Evolutionary conservation across 2,797 vertebrate genomes (phyloP), one percentile per base, ranked within the genome.

Genomic region (Amniataba percoides): DNA sequence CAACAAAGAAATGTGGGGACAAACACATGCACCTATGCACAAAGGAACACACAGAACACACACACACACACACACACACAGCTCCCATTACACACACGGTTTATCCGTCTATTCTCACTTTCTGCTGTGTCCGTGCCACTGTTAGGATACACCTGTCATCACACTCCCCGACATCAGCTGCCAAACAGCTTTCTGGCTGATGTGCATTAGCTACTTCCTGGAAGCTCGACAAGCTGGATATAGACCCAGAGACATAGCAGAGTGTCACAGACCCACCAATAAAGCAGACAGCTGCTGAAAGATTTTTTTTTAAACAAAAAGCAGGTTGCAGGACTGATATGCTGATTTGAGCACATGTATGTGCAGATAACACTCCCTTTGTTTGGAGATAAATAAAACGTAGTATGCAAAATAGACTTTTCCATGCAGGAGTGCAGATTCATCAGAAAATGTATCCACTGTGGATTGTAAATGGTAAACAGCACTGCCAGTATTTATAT

Each of bases 61-160:
- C 61, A 66, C 46, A 51, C 4, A 23, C 5, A 65, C n/a, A 70
- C 8, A 75, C 23, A 70, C 42, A 71, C 61, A 66, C 48, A 51
- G 74, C 61, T 94, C 80, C 27, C 49, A 69, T 89, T 91, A 82
- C 87, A 81, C 21, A 56, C 75, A 71, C 19, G 65, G 79, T 63
- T 86, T 80, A 87, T 87, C 75, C 49, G 39, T 79, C 85, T 79
- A 78, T 89, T 91, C 87, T 90, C 90, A 87, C 89, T 91, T 87
- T 82, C 82, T 71, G 59, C 69, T 9, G 69, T 36, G 67, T 78
- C 55, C 53, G 61, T 73, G 78, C 82, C 71, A 46, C 90, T 64
- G 75, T 88, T 86, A 86, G 4, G 31, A 80, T 78, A 86, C 93
- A 95, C 90, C 93, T 94, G 91, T 94, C 92, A 88, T 83, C 72